A percentile compares a stretch with the other conserved stretches of the same genome.
phyloP scores from a whole-genome alignment of 2,888 invertebrate species.

The Temnothorax ravouxi region DNA sequence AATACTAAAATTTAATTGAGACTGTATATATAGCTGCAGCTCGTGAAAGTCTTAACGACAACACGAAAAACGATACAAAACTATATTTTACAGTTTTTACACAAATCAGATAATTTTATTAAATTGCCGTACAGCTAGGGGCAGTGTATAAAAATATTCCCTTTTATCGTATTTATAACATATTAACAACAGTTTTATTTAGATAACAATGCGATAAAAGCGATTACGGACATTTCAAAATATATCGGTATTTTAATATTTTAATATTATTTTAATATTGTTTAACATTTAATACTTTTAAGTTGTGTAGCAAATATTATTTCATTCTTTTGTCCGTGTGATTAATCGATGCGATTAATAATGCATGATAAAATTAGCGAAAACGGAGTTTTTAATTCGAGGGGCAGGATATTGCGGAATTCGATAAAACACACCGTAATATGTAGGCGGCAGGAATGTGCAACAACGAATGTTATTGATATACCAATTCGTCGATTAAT shows the following conservation, averaged over 20 bases:
- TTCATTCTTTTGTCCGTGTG: constrained; percentile 22
- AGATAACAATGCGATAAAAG: neutral
- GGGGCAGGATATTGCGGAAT: constrained; percentile 20
- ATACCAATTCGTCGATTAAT: constrained; percentile 49
- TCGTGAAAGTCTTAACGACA: neutral
- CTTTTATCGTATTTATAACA: neutral
- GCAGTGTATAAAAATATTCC: neutral
- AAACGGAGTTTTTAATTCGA: constrained; percentile 20
- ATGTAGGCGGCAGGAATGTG: constrained; percentile 10
- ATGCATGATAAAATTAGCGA: constrained; percentile 35
- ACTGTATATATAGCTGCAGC: neutral
- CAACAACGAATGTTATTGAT: constrained; percentile 45
- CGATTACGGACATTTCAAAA: neutral
- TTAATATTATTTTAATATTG: constrained; percentile 17
- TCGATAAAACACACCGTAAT: constrained; percentile 13
- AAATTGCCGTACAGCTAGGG: neutral
- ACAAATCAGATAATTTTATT: constrained; percentile 5
- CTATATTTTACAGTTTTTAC: neutral
- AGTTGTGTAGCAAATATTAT: neutral
- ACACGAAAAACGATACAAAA: neutral
- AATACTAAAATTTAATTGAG: constrained; percentile 29
- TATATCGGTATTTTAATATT: constrained; percentile 17
- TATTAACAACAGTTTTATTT: neutral
- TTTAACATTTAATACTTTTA: constrained; percentile 6
- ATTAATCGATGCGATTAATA: neutral